Conservation (phyloP, 2,113 vertebrate genomes). For the Gorilla gorilla region DNA sequence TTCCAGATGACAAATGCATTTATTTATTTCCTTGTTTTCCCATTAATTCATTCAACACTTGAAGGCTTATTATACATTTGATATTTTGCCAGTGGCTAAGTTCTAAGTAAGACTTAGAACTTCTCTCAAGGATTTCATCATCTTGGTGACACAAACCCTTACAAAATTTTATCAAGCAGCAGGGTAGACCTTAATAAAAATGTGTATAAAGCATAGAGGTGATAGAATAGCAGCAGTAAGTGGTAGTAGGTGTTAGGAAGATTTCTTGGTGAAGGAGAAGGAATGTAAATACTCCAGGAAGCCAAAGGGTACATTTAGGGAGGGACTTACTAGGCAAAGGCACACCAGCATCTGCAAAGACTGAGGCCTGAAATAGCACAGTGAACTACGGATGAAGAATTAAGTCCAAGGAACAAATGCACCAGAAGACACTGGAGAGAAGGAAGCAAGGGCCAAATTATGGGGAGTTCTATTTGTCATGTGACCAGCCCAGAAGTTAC, state of each 20-base stretch:
- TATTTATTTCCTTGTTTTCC: background rate
- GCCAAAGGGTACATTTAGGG: background rate
- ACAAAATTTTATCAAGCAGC: background rate
- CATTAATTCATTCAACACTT: background rate
- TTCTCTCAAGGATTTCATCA: background rate
- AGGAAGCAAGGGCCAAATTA: background rate
- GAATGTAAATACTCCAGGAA: background rate
- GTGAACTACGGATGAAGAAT: background rate
- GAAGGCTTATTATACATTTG: background rate
- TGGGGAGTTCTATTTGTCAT: background rate
- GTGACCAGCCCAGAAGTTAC: background rate
- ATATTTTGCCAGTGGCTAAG: background rate
- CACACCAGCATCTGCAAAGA: background rate
- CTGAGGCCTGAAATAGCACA: background rate
- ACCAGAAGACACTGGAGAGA: background rate
- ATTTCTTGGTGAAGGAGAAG: background rate
- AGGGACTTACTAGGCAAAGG: background rate
- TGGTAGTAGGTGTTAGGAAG: background rate
- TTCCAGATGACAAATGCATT: background rate
- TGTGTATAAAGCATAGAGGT: background rate
- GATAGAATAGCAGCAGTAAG: background rate
- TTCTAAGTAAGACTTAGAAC: background rate
- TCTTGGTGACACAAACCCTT: background rate
- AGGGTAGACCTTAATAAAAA: background rate
- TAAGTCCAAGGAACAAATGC: background rate